Base-by-base conservation (phyloP, 2,888 invertebrate species). In the Dromius quadrimaculatus region DNA sequence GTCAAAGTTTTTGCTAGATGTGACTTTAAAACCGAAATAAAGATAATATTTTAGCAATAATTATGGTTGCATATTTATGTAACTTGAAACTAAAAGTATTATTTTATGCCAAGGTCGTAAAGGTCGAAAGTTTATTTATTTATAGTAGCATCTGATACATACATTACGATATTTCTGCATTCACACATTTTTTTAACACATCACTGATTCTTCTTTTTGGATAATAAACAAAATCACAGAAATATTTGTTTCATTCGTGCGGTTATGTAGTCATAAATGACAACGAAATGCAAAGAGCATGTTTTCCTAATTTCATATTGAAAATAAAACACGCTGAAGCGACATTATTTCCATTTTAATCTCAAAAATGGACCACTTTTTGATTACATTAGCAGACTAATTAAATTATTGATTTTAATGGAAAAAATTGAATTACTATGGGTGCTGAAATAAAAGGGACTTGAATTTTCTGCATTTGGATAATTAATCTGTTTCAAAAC, bases 111-210 rank as follows among this genome's bases (percentile, higher is more conserved):
- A 64, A 64, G 64, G 64, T 64, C 36, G 34, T 11, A 20, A 62
- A 64, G 64, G 64, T 64, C 64, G 64, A 47, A 64, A 50, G 64
- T 64, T 41, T 64, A 20, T 47, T 47, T 64, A 34, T 47, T 47
- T 64, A 47, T 32, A 32, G 23, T n/a, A 43, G 15, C 50, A 23
- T 47, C 64, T 50, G 64, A 64, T 64, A 34, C 32, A 47, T 50
- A 64, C 38, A 62, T 62, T 22, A n/a, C n/a, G 41, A 62, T 23
- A 41, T 36, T 15, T 36, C 11, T 36, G 3, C 15, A 23, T 15
- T 32, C 15, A 28, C 23, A 54, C 47, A 47, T 47, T 20, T 5
- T 20, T 54, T 54, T 28, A 28, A 23, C 28, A 17, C 15, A 17
- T 36, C 9, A 1, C n/a, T 28, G 28, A 28, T 28, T 28, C 50